These are phyloP conservation scores for Hydropsyche betteni DNA, from an alignment of 2,888 invertebrate genomes.

Conservation along the genomic window DNA sequence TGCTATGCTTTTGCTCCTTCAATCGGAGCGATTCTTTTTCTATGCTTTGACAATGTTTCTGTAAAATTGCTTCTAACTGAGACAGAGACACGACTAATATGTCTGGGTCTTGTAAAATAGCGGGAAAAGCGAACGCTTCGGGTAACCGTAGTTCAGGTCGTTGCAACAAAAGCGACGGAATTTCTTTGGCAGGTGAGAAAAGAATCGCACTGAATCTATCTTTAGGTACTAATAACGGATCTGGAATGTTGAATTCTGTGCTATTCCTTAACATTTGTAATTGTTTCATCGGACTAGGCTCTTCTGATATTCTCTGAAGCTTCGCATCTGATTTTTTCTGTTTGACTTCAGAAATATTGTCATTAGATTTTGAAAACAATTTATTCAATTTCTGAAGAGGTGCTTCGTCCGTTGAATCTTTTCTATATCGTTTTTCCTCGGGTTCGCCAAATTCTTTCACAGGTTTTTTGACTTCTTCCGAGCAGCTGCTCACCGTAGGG, in stretches of 20 bases:
- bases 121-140: conserved; percentile 77
- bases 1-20: conserved; percentile 55
- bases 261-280: conserved; percentile 74
- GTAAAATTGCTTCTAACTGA: conserved; percentile 74
- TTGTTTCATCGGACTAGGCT: conserved; percentile 75
- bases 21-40: conserved; percentile 53
- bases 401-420: conserved; percentile 57
- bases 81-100: conserved; percentile 79
- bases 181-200: conserved; percentile 77
- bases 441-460: conserved; percentile 65
- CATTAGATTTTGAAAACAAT: conserved; percentile 59
- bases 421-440: conserved; percentile 61
- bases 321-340: conserved; percentile 53
- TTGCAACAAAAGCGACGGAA: conserved; percentile 76
- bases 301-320: conserved; percentile 58
- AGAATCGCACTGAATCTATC: conserved; percentile 76
- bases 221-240: conserved; percentile 83
- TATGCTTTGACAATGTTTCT: conserved; percentile 60
- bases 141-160: conserved; percentile 78
- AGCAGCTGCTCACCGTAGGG: conserved; percentile 78
- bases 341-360: conserved; percentile 52
- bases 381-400: conserved; percentile 59
- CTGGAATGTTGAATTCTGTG: conserved; percentile 77
- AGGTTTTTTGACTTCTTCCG: conserved; percentile 73
- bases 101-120: conserved; percentile 79